Evolutionary conservation across 2,113 vertebrate genomes (phyloP), one percentile per base, ranked within the genome.

Genomic region (Syngnathus scovelli): DNA sequence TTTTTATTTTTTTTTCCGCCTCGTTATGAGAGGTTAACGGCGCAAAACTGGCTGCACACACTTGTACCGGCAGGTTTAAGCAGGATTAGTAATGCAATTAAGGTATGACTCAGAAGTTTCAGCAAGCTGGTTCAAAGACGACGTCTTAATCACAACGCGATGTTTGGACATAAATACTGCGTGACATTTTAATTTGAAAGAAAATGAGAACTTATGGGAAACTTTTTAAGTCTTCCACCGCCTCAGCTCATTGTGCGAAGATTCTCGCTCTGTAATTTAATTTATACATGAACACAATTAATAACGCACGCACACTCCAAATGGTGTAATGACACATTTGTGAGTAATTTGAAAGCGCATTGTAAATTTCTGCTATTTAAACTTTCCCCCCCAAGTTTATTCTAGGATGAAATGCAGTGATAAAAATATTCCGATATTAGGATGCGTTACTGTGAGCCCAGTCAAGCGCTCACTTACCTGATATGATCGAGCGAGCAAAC

Each of bases 101-200:
- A 10, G n/a, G 11, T 21, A 49, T 87, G 82, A 88, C 55, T 87
- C 87, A 87, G 52, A 79, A 64, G 80, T 67, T 73, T 82, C 60
- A 75, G 21, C 70, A 66, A 66, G 76, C 77, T 72, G 64, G 43
- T 64, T 64, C 21, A 11, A 44, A 48, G 13, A n/a, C 60, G 64
- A 66, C 58, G 70, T 62, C 68, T 71, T 61, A 51, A 79, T 83
- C 64, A 71, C 59, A 39, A 70, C 66, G 64, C 16, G 56, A 33
- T 2, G 37, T 49, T 74, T 27, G 38, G 46, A 8, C 12, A 21
- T 9, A 38, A 56, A 68, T 36, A 75, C 33, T 48, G 44, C 1
- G 13, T 1, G 23, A 15, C 15, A 13, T 19, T 23, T 44, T 8
- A 11, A 10, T 59, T 4, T 51, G 15, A 33, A 59, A 64, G 65